phyloP scores from a whole-genome alignment of 2,888 invertebrate species.

The Brenthis daphne region DNA sequence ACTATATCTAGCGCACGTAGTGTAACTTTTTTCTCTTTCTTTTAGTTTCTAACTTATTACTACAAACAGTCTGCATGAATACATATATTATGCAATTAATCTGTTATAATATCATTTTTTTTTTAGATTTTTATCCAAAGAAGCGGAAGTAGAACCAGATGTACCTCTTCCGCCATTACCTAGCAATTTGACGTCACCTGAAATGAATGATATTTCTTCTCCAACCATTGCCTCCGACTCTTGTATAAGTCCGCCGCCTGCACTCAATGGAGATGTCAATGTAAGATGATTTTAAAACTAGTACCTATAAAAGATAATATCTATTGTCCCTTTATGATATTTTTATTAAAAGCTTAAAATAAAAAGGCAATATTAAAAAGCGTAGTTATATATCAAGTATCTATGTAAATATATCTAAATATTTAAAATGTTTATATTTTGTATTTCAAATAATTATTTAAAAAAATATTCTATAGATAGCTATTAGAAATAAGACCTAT shows the following conservation, averaged over 20 bases:
- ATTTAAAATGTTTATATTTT: too few relatives aligned
- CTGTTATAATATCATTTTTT: neutral
- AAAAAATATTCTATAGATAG: too few relatives aligned
- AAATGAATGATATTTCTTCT: constrained; percentile 50
- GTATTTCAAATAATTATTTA: too few relatives aligned
- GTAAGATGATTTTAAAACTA: constrained; percentile 50
- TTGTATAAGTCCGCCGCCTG: constrained; percentile 70
- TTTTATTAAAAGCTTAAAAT: neutral
- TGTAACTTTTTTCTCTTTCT: neutral
- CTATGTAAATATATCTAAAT: too few relatives aligned
- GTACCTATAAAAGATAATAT: neutral
- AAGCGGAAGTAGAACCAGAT: constrained; percentile 53
- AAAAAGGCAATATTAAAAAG: too few relatives aligned
- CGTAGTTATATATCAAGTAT: too few relatives aligned
- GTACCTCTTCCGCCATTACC: constrained; percentile 60
- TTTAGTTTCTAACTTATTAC: neutral
- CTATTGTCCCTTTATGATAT: too few relatives aligned
- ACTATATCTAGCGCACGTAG: too few relatives aligned
- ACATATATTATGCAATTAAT: too few relatives aligned
- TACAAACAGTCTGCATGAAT: neutral
- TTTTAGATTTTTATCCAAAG: constrained; percentile 42
- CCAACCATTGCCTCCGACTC: constrained; percentile 67
- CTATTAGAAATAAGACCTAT: too few relatives aligned
- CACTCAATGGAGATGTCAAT: constrained; percentile 65
- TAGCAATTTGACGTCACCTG: constrained; percentile 46